Base-by-base conservation (phyloP, 2,888 invertebrate species). In the Agriotes lineatus region DNA sequence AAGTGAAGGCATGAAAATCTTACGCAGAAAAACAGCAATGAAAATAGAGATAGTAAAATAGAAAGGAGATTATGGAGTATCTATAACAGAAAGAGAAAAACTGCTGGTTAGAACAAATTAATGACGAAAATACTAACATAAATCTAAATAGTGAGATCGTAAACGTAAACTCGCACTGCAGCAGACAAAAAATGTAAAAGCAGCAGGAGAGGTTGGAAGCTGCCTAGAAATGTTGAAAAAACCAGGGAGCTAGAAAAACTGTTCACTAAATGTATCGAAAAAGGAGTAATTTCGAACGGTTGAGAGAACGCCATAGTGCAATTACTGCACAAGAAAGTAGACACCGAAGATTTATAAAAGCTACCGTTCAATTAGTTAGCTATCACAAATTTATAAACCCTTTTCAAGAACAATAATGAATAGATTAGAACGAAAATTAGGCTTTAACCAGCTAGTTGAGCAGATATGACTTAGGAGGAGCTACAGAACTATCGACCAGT, bases 151-250 rank as follows among this genome's bases (percentile, higher is more conserved):
- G n/a, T 12, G n/a, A 39, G 10, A 4, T 39, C n/a, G n/a, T 39
- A 39, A 39, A 39, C n/a, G 42, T 42, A n/a, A 42, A 42, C 12
- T 42, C 42, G 42, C 1, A 42, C 16, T 42, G 1, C 12, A 42
- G 42, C 42, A 42, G 42, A 42, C 42, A 42, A 42, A 42, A 42
- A 42, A n/a, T 42, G 42, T 1, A 42, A 42, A 42, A 42, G 42
- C 14, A 42, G 42, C 42, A 42, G 42, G 42, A 42, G 42, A 42
- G 12, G 4, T 14, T 42, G 14, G 42, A n/a, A n/a, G n/a, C n/a
- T n/a, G n/a, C 16, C 39, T 5, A 39, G 39, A 39, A 39, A 39
- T 39, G 10, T 14, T 39, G 14, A 39, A 39, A 39, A 12, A 39
- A 4, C 7, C 39, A 39, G 39, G 14, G 14, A 39, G 14, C 39